Conservation (phyloP, 2,888 invertebrate genomes). For the Panzeria rudis region DNA sequence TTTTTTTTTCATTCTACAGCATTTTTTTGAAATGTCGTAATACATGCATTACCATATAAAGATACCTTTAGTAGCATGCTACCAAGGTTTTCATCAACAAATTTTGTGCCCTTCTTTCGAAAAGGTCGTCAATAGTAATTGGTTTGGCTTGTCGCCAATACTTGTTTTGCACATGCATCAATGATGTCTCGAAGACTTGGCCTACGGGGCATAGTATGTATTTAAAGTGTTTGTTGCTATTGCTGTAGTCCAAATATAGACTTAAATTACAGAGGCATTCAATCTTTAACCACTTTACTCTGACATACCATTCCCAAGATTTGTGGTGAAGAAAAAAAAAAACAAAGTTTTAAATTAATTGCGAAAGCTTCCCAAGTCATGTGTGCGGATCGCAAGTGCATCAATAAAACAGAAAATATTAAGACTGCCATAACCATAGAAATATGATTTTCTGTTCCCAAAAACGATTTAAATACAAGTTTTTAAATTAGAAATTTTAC, state of each 20-base stretch:
- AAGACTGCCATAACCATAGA: not conserved
- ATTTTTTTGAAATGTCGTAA: too few relatives aligned
- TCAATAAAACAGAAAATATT: not conserved
- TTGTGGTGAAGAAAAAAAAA: slow-evolving; percentile 23
- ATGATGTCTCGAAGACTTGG: too few relatives aligned
- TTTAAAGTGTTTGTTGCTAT: slow-evolving; percentile 44
- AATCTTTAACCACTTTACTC: slow-evolving; percentile 64
- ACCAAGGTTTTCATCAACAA: too few relatives aligned
- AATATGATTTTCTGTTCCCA: not conserved
- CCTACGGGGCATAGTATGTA: too few relatives aligned
- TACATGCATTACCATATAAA: too few relatives aligned
- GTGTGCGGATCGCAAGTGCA: not conserved
- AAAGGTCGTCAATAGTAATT: too few relatives aligned
- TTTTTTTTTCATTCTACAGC: too few relatives aligned
- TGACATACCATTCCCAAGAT: slow-evolving; percentile 72
- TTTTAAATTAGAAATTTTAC: not conserved
- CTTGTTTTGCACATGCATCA: too few relatives aligned
- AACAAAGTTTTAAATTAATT: slow-evolving; percentile 20
- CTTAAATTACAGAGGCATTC: slow-evolving; percentile 68
- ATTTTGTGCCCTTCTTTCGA: too few relatives aligned
- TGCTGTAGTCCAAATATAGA: slow-evolving; percentile 67
- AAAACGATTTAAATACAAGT: not conserved
- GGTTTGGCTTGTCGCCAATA: too few relatives aligned
- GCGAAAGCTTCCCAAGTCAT: slow-evolving; percentile 19
- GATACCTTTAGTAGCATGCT: too few relatives aligned